Evolutionary conservation across 2,113 vertebrate species (phyloP).

Genomic region (Pterocles burchelli): DNA sequence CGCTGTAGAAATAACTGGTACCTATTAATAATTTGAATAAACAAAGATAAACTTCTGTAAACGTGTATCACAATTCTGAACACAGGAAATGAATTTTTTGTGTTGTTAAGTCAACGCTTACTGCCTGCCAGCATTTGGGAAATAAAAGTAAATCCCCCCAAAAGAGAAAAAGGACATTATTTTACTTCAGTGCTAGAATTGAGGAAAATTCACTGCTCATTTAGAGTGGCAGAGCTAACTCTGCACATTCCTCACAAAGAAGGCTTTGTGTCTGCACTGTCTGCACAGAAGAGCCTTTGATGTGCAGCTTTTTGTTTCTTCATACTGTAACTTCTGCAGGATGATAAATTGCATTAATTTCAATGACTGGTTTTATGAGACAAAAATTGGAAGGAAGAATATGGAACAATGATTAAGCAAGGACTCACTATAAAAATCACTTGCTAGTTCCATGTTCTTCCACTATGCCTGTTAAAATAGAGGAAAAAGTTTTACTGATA

Average conservation of each 20-base stretch:
- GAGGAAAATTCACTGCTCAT: slow-evolving; percentile 36
- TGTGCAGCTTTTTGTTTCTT: slow-evolving; percentile 28
- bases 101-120: slow-evolving; percentile 15
- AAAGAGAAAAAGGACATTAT: slow-evolving; percentile 60
- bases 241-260: slow-evolving; percentile 40
- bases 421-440: not conserved
- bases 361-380: not conserved
- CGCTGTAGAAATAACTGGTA: not conserved
- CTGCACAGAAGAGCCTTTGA: slow-evolving; percentile 52
- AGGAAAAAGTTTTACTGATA: not conserved
- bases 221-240: slow-evolving; percentile 24
- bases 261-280: slow-evolving; percentile 37
- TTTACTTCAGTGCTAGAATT: slow-evolving; percentile 16
- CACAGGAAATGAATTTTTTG: not conserved
- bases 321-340: slow-evolving; percentile 37
- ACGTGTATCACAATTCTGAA: not conserved
- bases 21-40: not conserved
- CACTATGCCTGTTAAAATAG: not conserved
- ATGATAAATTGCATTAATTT: slow-evolving; percentile 32
- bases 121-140: slow-evolving; percentile 55
- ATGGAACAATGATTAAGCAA: not conserved
- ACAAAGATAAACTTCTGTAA: not conserved
- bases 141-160: slow-evolving; percentile 35
- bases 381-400: not conserved
- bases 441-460: not conserved